Percentiles rank a stretch among this genome's conserved stretches.
Conservation (phyloP, 2,113 vertebrate species). For the Scalopus aquaticus region DNA sequence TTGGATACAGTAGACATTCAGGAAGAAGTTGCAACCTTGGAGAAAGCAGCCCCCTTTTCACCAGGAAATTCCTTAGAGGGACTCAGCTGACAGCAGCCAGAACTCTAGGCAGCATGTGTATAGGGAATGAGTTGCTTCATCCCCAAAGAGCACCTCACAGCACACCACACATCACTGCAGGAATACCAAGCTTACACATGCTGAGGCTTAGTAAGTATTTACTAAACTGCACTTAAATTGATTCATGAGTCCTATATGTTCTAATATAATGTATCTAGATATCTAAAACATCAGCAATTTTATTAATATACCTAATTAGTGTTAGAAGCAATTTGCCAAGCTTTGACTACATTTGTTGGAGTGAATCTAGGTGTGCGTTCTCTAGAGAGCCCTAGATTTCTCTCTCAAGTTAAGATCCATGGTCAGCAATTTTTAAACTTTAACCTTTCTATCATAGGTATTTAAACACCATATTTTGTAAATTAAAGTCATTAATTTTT, state of each 20-base stretch:
- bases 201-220: background rate
- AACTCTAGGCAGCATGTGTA: fast-evolving
- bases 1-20: background rate
- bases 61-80: background rate
- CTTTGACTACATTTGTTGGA: background rate
- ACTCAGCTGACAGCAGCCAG: background rate
- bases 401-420: background rate
- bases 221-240: background rate
- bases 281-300: background rate
- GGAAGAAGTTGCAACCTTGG: background rate
- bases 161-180: fast-evolving
- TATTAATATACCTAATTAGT: background rate
- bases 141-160: background rate
- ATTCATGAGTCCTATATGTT: background rate
- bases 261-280: background rate
- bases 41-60: background rate
- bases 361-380: background rate
- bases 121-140: background rate
- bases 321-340: background rate
- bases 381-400: background rate
- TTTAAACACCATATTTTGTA: background rate
- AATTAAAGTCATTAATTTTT: background rate
- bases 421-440: background rate
- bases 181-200: too few relatives aligned
- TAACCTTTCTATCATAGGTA: background rate